Evolutionary conservation across 1,140 invertebrate genomes (phyloP).

Genomic region (Zelostemma sp.): DNA sequence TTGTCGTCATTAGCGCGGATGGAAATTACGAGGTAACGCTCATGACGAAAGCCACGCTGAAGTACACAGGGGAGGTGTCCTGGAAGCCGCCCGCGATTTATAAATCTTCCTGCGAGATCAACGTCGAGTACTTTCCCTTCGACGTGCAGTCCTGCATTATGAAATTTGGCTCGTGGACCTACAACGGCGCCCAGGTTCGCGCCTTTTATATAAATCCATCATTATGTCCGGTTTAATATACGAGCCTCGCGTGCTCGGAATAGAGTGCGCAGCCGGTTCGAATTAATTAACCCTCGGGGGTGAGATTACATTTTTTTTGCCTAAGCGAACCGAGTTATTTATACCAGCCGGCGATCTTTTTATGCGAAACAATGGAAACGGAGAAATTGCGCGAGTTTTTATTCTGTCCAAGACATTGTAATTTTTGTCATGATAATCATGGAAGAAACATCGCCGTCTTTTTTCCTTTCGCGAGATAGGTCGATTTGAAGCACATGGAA

Average conservation of each 20-base stretch:
- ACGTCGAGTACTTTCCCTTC: conserved; percentile 96
- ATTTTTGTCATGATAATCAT: neutral
- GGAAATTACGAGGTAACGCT: conserved; percentile 98
- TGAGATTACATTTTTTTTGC: conserved; percentile 12
- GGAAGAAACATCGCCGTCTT: too few relatives aligned
- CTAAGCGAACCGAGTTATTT: conserved; percentile 19
- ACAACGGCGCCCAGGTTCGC: conserved; percentile 86
- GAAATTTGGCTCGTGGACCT: conserved; percentile 98
- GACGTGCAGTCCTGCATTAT: conserved; percentile 94
- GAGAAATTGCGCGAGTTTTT: too few relatives aligned
- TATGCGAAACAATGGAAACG: neutral
- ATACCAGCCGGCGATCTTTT: conserved; percentile 11
- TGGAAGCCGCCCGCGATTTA: conserved; percentile 99
- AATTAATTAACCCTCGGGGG: conserved; percentile 29
- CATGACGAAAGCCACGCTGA: conserved; percentile 96
- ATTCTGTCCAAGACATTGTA: too few relatives aligned
- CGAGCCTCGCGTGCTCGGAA: conserved; percentile 26
- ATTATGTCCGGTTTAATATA: conserved; percentile 57
- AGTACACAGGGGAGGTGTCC: conserved; percentile 89
- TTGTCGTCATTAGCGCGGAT: conserved; percentile 74
- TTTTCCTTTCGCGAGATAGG: conserved; percentile 71
- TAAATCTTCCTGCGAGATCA: conserved; percentile 68
- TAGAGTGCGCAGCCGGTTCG: conserved; percentile 18
- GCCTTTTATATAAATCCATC: conserved; percentile 19
- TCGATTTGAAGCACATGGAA: conserved; percentile 90